A percentile compares a stretch with the other conserved stretches of the same genome.
Conservation (phyloP, 2,797 vertebrate genomes). For the Oryzias dopingdopingensis region DNA sequence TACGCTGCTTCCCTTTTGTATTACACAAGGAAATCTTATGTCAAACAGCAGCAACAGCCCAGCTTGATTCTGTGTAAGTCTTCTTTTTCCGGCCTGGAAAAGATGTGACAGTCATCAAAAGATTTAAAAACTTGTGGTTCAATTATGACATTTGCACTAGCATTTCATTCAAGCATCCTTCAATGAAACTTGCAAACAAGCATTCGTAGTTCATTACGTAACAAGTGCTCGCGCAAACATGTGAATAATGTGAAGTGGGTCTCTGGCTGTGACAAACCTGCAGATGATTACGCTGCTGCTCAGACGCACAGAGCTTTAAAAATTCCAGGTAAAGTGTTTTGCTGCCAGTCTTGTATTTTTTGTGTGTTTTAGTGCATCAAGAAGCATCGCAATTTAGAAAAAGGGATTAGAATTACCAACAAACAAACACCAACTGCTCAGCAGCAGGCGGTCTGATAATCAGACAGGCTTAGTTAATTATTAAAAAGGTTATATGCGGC, state of each 20-base stretch:
- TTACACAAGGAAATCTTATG: conserved; percentile 37
- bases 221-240: conserved; percentile 1
- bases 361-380: too few relatives aligned
- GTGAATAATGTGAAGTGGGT: conserved; percentile 4
- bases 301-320: neutral
- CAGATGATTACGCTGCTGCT: conserved; percentile 15
- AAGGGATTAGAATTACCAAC: too few relatives aligned
- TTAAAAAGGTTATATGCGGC: too few relatives aligned
- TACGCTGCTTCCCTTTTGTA: conserved; percentile 47
- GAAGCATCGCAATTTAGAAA: too few relatives aligned
- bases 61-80: conserved; percentile 29
- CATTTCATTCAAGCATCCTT: neutral
- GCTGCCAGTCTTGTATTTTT: conserved; percentile 2
- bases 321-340: conserved; percentile 2
- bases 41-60: conserved; percentile 38
- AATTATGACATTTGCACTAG: neutral
- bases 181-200: neutral
- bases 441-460: too few relatives aligned
- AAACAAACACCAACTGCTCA: too few relatives aligned
- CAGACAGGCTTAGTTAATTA: too few relatives aligned
- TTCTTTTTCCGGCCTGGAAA: conserved; percentile 10
- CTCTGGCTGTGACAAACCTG: conserved; percentile 1
- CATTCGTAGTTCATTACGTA: neutral
- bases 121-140: conserved; percentile 1
- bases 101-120: neutral